phyloP scores from a whole-genome alignment of 2,797 vertebrate species.

The Momotus momota region DNA sequence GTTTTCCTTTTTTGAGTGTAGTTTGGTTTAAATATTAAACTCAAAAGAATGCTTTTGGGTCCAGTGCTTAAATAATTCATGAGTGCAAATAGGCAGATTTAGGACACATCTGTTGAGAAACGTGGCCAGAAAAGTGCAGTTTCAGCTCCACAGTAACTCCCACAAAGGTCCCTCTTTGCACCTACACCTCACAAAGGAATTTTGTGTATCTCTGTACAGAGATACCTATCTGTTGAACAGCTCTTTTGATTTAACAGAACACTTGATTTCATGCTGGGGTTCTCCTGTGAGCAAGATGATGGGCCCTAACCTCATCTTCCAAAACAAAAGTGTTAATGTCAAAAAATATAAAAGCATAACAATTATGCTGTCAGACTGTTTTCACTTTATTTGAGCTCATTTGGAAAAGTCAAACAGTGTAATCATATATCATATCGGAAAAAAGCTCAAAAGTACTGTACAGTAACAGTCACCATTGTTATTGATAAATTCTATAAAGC shows the following conservation, averaged over 20 bases:
- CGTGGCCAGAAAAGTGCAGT: not conserved
- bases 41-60: not conserved
- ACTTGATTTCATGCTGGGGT: not conserved
- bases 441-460: not conserved
- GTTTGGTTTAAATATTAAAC: not conserved
- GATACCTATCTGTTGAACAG: not conserved
- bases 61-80: not conserved
- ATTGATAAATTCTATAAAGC: not conserved
- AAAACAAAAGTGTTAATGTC: not conserved
- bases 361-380: not conserved
- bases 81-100: not conserved
- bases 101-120: not conserved
- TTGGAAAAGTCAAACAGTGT: not conserved
- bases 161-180: not conserved
- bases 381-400: not conserved
- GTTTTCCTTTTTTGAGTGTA: not conserved
- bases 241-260: not conserved
- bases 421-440: not conserved
- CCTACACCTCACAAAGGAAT: not conserved
- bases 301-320: not conserved
- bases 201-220: not conserved
- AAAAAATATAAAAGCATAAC: too few relatives aligned
- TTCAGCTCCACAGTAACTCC: not conserved
- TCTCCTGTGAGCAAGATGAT: not conserved
- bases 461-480: not conserved